phyloP scores from a whole-genome alignment of 1,140 invertebrate species.

The Drosophila aff. region DNA sequence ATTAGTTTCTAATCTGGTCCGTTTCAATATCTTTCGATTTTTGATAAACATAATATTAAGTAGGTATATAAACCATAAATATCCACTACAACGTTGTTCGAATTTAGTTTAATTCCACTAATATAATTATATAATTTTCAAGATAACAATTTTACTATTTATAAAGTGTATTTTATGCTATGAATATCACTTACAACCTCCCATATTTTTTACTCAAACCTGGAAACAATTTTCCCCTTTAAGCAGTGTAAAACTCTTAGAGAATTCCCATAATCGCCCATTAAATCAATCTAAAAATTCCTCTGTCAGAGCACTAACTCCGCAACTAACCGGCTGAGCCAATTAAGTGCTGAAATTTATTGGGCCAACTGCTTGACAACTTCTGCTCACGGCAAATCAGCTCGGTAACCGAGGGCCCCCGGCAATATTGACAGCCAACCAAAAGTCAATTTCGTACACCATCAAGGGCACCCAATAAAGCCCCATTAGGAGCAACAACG shows the following conservation, averaged over 20 bases:
- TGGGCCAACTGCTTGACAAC: conserved; percentile 62
- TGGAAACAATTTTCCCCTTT: not conserved
- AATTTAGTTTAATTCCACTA: no score
- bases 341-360: conserved; percentile 71
- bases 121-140: no score
- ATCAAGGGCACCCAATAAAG: conserved; percentile 79
- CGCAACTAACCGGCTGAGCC: conserved; percentile 37
- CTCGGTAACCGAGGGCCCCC: conserved; percentile 38
- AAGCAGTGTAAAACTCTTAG: not conserved
- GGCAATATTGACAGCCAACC: conserved; percentile 71
- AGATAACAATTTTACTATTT: not conserved
- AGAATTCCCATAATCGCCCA: not conserved
- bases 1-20: no score
- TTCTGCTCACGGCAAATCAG: conserved; percentile 67
- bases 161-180: not conserved
- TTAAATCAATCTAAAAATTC: conserved; percentile 4
- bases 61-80: no score
- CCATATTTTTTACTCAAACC: no score
- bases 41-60: no score
- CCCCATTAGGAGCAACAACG: conserved; percentile 56
- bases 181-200: not conserved
- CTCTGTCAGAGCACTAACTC: not conserved
- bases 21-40: no score
- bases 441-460: conserved; percentile 79
- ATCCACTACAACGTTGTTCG: no score